Evolutionary conservation across 2,797 vertebrate genomes (phyloP).

Genomic region (Sebastes oblongus): DNA sequence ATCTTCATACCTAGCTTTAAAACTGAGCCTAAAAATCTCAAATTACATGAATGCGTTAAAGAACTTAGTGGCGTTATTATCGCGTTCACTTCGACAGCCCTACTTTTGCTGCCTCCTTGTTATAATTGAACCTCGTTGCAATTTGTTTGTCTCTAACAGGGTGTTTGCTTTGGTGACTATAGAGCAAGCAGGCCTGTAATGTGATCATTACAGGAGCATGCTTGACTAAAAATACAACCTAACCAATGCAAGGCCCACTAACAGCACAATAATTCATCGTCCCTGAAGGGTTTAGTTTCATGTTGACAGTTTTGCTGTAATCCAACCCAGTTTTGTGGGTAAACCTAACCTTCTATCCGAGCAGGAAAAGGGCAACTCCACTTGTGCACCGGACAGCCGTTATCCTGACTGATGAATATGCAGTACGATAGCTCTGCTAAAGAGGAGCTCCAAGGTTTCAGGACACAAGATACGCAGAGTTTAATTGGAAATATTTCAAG

Average conservation of each 20-base stretch:
- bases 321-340: conserved; percentile 42
- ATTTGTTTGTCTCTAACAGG: conserved; percentile 32
- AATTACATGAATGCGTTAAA: too few relatives aligned
- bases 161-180: conserved; percentile 49
- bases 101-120: background rate
- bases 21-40: too few relatives aligned
- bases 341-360: conserved; percentile 30
- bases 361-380: conserved; percentile 19
- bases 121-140: conserved; percentile 19
- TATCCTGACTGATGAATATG: conserved; percentile 59
- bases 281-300: conserved; percentile 48
- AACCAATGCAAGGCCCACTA: conserved; percentile 11
- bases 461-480: conserved; percentile 27
- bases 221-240: conserved; percentile 56
- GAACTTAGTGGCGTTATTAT: too few relatives aligned
- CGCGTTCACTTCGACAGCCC: accelerated
- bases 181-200: conserved; percentile 47
- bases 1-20: too few relatives aligned
- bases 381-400: conserved; percentile 27
- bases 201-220: conserved; percentile 37
- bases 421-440: conserved; percentile 2
- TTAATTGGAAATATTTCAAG: conserved; percentile 48
- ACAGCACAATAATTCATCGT: conserved; percentile 18
- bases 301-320: conserved; percentile 52
- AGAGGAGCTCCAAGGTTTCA: conserved; percentile 33